Evolutionary conservation across 1,140 invertebrate species (phyloP).

Genomic region (Gyrodactylus bullatarudis): DNA sequence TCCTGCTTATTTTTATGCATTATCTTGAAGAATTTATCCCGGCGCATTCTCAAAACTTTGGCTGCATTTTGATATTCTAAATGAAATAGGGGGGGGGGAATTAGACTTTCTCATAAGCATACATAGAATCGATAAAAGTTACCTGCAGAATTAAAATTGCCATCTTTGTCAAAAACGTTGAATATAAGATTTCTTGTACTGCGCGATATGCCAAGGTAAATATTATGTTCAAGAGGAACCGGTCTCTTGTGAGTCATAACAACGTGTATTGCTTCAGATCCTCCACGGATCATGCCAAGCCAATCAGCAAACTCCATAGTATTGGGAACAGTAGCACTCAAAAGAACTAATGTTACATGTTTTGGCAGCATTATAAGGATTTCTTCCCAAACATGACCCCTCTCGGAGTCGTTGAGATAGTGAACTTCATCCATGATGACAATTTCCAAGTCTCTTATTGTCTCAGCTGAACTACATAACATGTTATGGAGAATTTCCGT

Average conservation of each 20-base stretch:
- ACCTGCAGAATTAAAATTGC: constrained; percentile 12
- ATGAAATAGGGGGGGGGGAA: not conserved
- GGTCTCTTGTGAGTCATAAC: constrained; percentile 67
- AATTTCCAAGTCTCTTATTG: constrained; percentile 74
- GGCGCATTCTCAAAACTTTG: not conserved
- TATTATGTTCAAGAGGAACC: constrained; percentile 63
- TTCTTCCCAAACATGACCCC: constrained; percentile 97
- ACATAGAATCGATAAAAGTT: not conserved
- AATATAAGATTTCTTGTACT: constrained; percentile 44
- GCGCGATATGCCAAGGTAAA: constrained; percentile 50
- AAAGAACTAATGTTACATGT: constrained; percentile 71
- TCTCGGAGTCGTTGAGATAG: constrained; percentile 83
- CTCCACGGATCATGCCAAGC: not conserved
- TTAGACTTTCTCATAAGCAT: too few species aligned
- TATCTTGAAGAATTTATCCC: not conserved
- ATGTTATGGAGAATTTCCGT: constrained; percentile 90
- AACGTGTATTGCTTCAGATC: constrained; percentile 31
- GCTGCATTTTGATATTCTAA: not conserved
- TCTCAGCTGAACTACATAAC: constrained; percentile 72
- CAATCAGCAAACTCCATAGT: constrained; percentile 38
- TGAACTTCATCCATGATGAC: constrained; percentile 99
- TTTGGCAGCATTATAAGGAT: constrained; percentile 68
- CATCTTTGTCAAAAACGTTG: constrained; percentile 36
- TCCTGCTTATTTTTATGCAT: not conserved
- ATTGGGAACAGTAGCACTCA: constrained; percentile 91